A percentile compares a stretch with the other conserved stretches of the same genome.
These are phyloP conservation scores for Xestia ashworthii DNA, from an alignment of 2,888 invertebrate genomes.

Conservation along the genomic window DNA sequence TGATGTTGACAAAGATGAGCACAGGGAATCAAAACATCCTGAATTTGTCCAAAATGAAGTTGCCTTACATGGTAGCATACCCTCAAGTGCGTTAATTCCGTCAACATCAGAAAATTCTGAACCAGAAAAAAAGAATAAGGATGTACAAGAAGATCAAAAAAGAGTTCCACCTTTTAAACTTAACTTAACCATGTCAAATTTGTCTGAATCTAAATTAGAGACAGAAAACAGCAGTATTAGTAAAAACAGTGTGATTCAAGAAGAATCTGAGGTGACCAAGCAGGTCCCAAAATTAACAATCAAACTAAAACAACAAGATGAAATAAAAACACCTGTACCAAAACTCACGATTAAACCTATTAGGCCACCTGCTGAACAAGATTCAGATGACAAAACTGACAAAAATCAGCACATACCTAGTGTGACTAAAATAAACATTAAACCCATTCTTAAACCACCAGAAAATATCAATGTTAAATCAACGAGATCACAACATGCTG, in stretches of 20 bases:
- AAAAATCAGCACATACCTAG: conserved; percentile 77
- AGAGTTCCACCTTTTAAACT: conserved; percentile 80
- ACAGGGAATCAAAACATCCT: conserved; percentile 21
- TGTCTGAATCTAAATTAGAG: conserved; percentile 63
- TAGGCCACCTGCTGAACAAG: conserved; percentile 76
- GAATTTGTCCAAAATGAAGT: conserved; percentile 36
- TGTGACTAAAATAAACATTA: conserved; percentile 86
- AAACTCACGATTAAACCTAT: conserved; percentile 89
- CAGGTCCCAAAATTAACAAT: conserved; percentile 89
- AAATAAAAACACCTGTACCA: conserved; percentile 83
- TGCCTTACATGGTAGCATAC: conserved; percentile 22
- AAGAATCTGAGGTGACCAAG: conserved; percentile 76
- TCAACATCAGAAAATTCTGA: conserved; percentile 40
- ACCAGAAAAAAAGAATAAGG: conserved; percentile 36
- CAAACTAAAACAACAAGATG: conserved; percentile 84
- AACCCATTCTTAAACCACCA: conserved; percentile 85
- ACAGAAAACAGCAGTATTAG: conserved; percentile 66
- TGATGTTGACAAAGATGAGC: conserved; percentile 33
- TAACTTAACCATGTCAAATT: conserved; percentile 70
- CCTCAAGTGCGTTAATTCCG: conserved; percentile 18
- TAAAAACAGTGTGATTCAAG: conserved; percentile 66
- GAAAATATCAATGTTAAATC: conserved; percentile 81
- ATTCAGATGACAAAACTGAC: conserved; percentile 60
- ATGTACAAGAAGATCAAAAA: conserved; percentile 67
- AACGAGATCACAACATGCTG: conserved; percentile 73